A percentile compares a stretch with the other conserved stretches of the same genome.
Conservation (phyloP, 2,888 invertebrate genomes). For the Lutraria lutraria region DNA sequence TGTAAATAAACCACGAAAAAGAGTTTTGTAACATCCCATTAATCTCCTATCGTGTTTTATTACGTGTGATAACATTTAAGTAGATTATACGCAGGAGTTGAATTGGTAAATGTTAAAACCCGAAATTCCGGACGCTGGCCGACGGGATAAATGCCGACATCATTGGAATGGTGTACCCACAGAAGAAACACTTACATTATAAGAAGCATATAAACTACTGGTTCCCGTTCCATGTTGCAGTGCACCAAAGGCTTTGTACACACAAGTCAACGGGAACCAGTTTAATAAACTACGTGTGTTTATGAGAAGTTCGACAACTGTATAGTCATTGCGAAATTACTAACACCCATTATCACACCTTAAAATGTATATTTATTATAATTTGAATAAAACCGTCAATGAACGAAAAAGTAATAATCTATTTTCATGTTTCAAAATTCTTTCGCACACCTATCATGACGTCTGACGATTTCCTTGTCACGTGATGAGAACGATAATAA, state of each 20-base stretch:
- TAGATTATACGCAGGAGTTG: not conserved
- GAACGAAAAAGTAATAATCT: not conserved
- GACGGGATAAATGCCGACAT: too few species aligned
- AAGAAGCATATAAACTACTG: too few species aligned
- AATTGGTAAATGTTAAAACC: too few species aligned
- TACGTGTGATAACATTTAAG: not conserved
- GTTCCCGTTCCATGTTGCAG: too few species aligned
- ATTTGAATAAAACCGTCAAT: not conserved
- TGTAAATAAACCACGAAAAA: not conserved
- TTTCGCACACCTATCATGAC: not conserved
- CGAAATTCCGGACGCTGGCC: too few species aligned
- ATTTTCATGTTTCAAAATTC: not conserved
- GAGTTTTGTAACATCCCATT: not conserved
- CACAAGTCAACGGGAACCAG: too few species aligned
- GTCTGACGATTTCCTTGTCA: not conserved
- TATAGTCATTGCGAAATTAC: not conserved
- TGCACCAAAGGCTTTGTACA: too few species aligned
- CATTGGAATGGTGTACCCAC: too few species aligned
- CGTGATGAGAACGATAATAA: not conserved
- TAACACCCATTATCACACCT: not conserved
- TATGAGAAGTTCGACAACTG: too few species aligned
- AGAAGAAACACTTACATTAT: too few species aligned
- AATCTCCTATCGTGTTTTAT: not conserved
- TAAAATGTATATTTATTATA: not conserved
- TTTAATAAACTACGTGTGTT: too few species aligned